phyloP scores from a whole-genome alignment of 2,888 invertebrate species.

The Agrotis clavis region DNA sequence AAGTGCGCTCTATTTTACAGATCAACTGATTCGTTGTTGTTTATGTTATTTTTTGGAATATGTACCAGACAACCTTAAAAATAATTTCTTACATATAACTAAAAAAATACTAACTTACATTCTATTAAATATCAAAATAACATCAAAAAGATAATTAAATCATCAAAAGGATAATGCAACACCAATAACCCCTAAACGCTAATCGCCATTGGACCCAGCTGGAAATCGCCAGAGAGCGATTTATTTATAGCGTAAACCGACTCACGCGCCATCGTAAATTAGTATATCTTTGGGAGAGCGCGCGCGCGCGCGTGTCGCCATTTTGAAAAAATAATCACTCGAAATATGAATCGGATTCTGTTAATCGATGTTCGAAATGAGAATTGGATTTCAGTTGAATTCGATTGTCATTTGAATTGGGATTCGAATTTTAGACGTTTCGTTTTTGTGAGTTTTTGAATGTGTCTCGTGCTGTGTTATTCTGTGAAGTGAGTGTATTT shows the following conservation, averaged over 20 bases:
- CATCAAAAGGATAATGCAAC: constrained; percentile 11
- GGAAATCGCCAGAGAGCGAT: constrained; percentile 67
- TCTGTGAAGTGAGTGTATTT: constrained; percentile 51
- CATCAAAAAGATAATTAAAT: background rate
- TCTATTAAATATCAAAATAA: background rate
- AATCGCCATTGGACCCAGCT: constrained; percentile 63
- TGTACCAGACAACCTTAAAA: no score
- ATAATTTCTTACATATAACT: no score
- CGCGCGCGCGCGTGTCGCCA: constrained; percentile 80
- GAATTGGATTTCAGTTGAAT: constrained; percentile 46
- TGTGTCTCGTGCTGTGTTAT: constrained; percentile 55
- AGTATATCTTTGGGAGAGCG: constrained; percentile 75
- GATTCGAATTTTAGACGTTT: constrained; percentile 57
- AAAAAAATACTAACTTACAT: no score
- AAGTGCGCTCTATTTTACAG: no score
- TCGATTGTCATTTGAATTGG: constrained; percentile 65
- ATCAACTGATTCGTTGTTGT: no score
- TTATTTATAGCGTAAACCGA: constrained; percentile 82
- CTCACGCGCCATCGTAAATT: constrained; percentile 78
- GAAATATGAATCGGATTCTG: constrained; percentile 66
- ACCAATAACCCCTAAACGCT: constrained; percentile 62
- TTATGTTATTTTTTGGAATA: no score
- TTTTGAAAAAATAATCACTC: constrained; percentile 57
- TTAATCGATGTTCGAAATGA: constrained; percentile 53
- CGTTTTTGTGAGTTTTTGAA: constrained; percentile 48